phyloP scores from a whole-genome alignment of 2,888 invertebrate genomes.

The Dolichomitus sp. region DNA sequence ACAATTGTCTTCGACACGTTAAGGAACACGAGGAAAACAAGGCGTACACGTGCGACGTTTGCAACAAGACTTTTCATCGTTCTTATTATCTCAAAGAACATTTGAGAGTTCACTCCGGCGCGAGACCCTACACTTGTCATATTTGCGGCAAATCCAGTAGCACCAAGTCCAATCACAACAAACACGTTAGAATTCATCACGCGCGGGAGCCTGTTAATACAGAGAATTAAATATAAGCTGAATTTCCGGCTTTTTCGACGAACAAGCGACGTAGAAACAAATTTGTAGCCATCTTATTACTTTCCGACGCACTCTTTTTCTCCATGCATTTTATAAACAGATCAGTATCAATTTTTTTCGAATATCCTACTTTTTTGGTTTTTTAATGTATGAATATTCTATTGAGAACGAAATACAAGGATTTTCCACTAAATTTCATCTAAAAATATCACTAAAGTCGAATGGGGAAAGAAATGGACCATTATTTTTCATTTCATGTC shows the following conservation, averaged over 20 bases:
- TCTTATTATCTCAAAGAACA: slow-evolving; percentile 96
- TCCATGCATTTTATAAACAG: too few relatives aligned
- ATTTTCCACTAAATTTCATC: too few relatives aligned
- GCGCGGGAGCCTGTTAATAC: slow-evolving; percentile 95
- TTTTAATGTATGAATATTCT: too few relatives aligned
- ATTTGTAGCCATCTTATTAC: too few relatives aligned
- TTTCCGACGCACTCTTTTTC: too few relatives aligned
- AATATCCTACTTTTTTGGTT: too few relatives aligned
- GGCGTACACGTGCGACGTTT: slow-evolving; percentile 92
- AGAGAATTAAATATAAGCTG: slow-evolving; percentile 88
- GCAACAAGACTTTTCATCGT: slow-evolving; percentile 94
- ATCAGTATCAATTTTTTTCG: too few relatives aligned
- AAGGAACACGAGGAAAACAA: slow-evolving; percentile 94
- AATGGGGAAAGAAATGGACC: too few relatives aligned
- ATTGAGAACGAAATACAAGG: too few relatives aligned
- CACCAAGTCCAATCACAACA: slow-evolving; percentile 96
- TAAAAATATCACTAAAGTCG: too few relatives aligned
- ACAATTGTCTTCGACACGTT: slow-evolving; percentile 95
- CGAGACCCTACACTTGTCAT: slow-evolving; percentile 93
- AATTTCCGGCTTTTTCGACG: neutral
- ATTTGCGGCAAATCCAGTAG: slow-evolving; percentile 96
- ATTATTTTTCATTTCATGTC: too few relatives aligned
- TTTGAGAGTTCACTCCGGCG: slow-evolving; percentile 94
- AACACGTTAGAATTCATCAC: slow-evolving; percentile 96
- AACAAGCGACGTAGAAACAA: too few relatives aligned